These are phyloP conservation scores for Rhopalosiphum maidis DNA, from an alignment of 1,140 invertebrate genomes.

Conservation along the genomic window DNA sequence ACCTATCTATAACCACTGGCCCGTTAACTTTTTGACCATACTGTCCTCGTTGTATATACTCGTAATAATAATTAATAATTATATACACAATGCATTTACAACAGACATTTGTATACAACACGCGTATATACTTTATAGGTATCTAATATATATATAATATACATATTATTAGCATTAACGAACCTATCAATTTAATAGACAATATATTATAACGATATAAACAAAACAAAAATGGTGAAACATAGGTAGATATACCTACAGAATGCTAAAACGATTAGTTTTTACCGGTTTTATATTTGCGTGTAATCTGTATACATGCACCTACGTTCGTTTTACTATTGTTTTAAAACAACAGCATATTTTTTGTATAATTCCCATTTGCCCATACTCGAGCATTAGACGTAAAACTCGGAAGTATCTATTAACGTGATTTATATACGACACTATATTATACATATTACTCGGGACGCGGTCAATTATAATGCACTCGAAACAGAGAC, in stretches of 20 bases:
- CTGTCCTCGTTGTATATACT: not conserved
- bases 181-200: not conserved
- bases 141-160: not conserved
- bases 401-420: not conserved
- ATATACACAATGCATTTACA: not conserved
- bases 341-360: not conserved
- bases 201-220: not conserved
- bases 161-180: not conserved
- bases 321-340: not conserved
- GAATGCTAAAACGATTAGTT: not conserved
- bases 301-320: not conserved
- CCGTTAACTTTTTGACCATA: constrained; percentile 48
- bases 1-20: not conserved
- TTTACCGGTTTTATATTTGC: constrained; percentile 24
- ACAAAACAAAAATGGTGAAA: not conserved
- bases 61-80: not conserved
- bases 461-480: not conserved
- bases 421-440: not conserved
- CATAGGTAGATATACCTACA: not conserved
- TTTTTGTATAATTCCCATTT: not conserved
- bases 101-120: not conserved
- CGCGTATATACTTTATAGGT: not conserved
- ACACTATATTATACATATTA: not conserved
- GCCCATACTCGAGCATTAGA: not conserved
- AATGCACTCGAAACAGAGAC: not conserved